A percentile compares a stretch with the other conserved stretches of the same genome.
Conservation (phyloP, 2,888 invertebrate species). For the Sturmia bella region DNA sequence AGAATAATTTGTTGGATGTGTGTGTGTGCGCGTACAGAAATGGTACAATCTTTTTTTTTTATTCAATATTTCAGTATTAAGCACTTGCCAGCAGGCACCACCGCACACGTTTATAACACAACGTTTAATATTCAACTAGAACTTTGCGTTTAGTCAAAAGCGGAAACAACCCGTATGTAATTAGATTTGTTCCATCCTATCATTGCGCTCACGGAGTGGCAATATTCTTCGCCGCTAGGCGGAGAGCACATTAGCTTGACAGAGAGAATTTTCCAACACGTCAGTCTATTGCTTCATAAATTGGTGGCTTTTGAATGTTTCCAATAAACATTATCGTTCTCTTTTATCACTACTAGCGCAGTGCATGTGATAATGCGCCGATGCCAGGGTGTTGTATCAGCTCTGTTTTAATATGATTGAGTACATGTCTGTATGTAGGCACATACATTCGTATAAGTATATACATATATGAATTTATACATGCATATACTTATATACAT, state of each 20-base stretch:
- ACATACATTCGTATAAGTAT: not conserved
- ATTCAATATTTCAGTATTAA: slow-evolving; percentile 30
- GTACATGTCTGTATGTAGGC: slow-evolving; percentile 4
- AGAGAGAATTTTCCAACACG: slow-evolving; percentile 67
- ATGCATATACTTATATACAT: not conserved
- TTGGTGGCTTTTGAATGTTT: slow-evolving; percentile 3
- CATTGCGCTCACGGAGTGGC: slow-evolving; percentile 37
- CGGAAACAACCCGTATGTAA: slow-evolving; percentile 67
- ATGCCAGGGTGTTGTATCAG: slow-evolving; percentile 70
- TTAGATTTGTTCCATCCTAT: slow-evolving; percentile 48
- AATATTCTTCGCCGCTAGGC: slow-evolving; percentile 56
- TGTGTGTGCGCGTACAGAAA: not conserved
- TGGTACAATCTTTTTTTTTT: slow-evolving; percentile 2
- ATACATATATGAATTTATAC: not conserved
- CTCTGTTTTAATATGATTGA: slow-evolving; percentile 40
- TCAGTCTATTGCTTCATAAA: slow-evolving; percentile 13
- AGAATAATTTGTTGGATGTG: not conserved
- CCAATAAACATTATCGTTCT: slow-evolving; percentile 42
- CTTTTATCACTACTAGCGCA: slow-evolving; percentile 36
- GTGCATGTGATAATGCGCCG: slow-evolving; percentile 68
- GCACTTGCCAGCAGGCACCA: slow-evolving; percentile 52
- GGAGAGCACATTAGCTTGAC: slow-evolving; percentile 69
- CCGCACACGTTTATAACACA: slow-evolving; percentile 64
- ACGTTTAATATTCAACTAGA: slow-evolving; percentile 72
- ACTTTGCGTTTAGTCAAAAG: slow-evolving; percentile 71